These are phyloP conservation scores for Telmatherina bonti DNA, from an alignment of 2,797 vertebrate species.

Conservation along the genomic window DNA sequence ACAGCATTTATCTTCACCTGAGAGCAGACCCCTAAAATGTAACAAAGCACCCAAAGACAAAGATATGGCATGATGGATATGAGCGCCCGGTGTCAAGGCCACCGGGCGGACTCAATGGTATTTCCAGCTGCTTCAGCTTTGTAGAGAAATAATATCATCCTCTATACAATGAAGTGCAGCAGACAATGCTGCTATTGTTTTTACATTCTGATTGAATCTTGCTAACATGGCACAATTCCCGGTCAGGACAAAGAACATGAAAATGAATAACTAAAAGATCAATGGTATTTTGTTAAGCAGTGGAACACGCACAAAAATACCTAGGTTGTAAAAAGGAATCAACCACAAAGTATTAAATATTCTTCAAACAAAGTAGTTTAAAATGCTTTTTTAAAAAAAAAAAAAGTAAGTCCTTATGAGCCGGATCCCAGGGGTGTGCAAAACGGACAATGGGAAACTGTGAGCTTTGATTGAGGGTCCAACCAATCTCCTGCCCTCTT, in stretches of 20 bases:
- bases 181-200: slow-evolving; percentile 58
- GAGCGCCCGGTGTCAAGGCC: slow-evolving; percentile 65
- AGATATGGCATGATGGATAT: slow-evolving; percentile 72
- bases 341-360: not conserved
- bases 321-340: not conserved
- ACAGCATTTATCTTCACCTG: slow-evolving; percentile 81
- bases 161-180: slow-evolving; percentile 34
- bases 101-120: slow-evolving; percentile 43
- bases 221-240: slow-evolving; percentile 36
- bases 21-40: slow-evolving; percentile 74
- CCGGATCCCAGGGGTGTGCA: slow-evolving; percentile 14
- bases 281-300: slow-evolving; percentile 5
- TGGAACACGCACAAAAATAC: slow-evolving; percentile 1
- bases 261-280: slow-evolving; percentile 24
- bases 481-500: slow-evolving; percentile 17
- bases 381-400: slow-evolving; percentile 17
- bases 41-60: slow-evolving; percentile 76
- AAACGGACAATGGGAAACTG: slow-evolving; percentile 28
- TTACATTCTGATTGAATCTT: slow-evolving; percentile 56
- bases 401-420: slow-evolving; percentile 43
- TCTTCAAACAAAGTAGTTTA: not conserved
- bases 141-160: slow-evolving; percentile 47
- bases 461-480: slow-evolving; percentile 36
- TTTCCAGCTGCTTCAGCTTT: slow-evolving; percentile 45
- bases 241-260: slow-evolving; percentile 34